phyloP scores from a whole-genome alignment of 2,797 vertebrate species.

The Scyliorhinus canicula region DNA sequence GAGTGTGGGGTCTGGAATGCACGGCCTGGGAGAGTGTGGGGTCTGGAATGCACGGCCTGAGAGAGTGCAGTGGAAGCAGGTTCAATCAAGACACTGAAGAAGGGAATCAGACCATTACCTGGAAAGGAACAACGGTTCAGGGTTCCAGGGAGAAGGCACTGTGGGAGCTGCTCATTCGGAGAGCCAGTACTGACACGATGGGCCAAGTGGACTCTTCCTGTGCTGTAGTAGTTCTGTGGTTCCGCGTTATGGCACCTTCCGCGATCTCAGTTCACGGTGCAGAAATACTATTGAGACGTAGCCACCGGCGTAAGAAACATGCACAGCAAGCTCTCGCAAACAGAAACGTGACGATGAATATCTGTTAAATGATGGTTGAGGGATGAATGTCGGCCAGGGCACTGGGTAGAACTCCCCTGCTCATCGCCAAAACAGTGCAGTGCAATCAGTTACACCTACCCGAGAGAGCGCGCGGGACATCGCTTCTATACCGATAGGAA shows the following conservation, averaged over 20 bases:
- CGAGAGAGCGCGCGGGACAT: not conserved
- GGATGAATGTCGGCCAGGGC: not conserved
- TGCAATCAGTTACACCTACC: not conserved
- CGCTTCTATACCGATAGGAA: not conserved
- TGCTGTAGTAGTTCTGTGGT: too few species aligned
- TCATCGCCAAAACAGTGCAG: not conserved
- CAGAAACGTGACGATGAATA: not conserved
- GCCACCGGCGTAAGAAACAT: not conserved
- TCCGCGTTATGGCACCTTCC: not conserved
- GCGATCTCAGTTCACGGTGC: not conserved
- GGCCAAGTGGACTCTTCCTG: too few species aligned
- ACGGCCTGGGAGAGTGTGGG: too few species aligned
- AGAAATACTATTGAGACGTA: not conserved
- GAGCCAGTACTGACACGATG: too few species aligned
- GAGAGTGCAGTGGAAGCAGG: too few species aligned
- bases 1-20: too few species aligned
- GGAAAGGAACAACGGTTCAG: too few species aligned
- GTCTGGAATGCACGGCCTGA: too few species aligned
- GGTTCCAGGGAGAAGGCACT: too few species aligned
- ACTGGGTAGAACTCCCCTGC: not conserved
- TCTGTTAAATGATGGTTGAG: not conserved
- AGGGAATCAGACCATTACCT: too few species aligned
- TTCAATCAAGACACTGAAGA: too few species aligned
- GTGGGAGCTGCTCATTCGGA: too few species aligned
- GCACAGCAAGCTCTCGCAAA: not conserved